These are phyloP conservation scores for Pyrocoelia pectoralis DNA, from an alignment of 2,888 invertebrate species.

Conservation along the genomic window DNA sequence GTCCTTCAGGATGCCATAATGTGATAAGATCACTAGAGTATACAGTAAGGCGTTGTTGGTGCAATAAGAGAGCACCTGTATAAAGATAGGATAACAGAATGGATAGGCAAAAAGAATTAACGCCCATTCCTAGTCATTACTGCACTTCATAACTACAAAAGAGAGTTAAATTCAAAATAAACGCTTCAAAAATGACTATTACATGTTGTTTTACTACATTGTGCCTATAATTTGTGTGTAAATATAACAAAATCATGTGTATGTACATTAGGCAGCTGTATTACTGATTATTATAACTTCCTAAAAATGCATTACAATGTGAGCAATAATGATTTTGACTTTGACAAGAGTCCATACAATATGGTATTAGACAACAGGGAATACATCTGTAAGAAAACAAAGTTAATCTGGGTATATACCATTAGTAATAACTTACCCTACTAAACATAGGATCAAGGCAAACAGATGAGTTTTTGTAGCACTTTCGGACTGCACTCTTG, in stretches of 20 bases:
- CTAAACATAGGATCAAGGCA: constrained; percentile 59
- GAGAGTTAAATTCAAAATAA: too few relatives aligned
- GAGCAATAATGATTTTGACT: constrained; percentile 60
- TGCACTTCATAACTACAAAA: too few relatives aligned
- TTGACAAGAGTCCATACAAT: constrained; percentile 60
- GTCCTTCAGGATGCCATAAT: too few relatives aligned
- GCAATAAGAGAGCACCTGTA: too few relatives aligned
- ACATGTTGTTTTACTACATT: neutral
- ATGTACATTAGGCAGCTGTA: constrained; percentile 18
- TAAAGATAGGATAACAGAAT: too few relatives aligned
- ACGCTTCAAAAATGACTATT: neutral
- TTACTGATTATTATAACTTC: constrained; percentile 37
- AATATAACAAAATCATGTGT: neutral
- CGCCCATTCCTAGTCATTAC: too few relatives aligned
- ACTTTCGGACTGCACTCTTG: constrained; percentile 56
- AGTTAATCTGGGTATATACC: constrained; percentile 4
- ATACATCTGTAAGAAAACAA: constrained; percentile 57
- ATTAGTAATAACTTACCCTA: constrained; percentile 55
- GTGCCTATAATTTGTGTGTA: neutral
- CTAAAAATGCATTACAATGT: constrained; percentile 24
- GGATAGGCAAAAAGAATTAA: too few relatives aligned
- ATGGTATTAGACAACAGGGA: constrained; percentile 60
- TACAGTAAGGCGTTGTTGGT: too few relatives aligned
- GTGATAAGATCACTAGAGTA: too few relatives aligned
- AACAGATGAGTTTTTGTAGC: constrained; percentile 62